phyloP scores from a whole-genome alignment of 2,888 invertebrate species.

The Latrodectus hesperus region DNA sequence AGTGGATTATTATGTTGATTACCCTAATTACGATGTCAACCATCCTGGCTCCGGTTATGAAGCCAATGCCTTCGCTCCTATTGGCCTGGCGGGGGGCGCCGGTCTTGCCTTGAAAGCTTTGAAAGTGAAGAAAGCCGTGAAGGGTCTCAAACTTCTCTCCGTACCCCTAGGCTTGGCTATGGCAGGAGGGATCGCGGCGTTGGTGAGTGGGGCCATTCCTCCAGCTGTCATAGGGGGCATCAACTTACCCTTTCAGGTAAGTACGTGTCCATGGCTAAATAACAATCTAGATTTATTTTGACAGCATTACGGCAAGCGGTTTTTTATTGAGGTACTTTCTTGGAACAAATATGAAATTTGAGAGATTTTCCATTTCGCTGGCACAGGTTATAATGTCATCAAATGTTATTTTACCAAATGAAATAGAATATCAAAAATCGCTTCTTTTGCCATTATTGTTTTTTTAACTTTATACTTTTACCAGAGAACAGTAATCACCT shows the following conservation, averaged over 20 bases:
- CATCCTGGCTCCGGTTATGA: neutral
- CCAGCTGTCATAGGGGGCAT: constrained; percentile 55
- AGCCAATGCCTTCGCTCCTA: neutral
- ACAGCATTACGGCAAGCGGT: too few relatives aligned
- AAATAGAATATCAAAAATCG: too few relatives aligned
- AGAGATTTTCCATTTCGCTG: too few relatives aligned
- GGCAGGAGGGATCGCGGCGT: constrained; percentile 35
- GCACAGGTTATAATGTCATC: too few relatives aligned
- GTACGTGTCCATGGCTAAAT: neutral
- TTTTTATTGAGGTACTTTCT: too few relatives aligned
- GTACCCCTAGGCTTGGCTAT: constrained; percentile 24
- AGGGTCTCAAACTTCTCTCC: constrained; percentile 17
- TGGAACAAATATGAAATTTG: too few relatives aligned
- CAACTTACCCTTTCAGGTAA: constrained; percentile 55
- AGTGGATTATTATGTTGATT: neutral
- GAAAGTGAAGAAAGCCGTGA: constrained; percentile 24
- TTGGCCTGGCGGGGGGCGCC: constrained; percentile 5
- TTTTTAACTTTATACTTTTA: too few relatives aligned
- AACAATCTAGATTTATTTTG: too few relatives aligned
- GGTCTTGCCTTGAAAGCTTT: constrained; percentile 37
- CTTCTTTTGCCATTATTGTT: too few relatives aligned
- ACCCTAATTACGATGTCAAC: neutral
- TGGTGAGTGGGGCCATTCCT: constrained; percentile 32
- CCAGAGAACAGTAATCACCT: too few relatives aligned
- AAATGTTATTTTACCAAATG: too few relatives aligned